A percentile compares a stretch with the other conserved stretches of the same genome.
Evolutionary conservation across 2,797 vertebrate species (phyloP).

Genomic region (Nothura maculosa): DNA sequence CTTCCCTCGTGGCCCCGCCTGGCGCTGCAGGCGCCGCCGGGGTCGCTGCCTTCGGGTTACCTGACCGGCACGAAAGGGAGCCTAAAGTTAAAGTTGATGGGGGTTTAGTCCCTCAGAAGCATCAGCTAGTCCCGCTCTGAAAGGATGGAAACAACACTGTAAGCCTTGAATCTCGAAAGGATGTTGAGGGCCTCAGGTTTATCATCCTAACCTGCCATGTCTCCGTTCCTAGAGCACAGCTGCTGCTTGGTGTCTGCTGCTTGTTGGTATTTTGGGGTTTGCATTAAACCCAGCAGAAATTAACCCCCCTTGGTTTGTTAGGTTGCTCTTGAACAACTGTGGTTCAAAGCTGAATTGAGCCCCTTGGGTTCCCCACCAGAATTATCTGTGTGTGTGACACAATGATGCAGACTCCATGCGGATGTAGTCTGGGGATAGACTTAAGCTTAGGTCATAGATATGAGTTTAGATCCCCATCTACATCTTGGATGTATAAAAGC

Average conservation of each 20-base stretch:
- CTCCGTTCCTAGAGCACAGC: rapidly evolving
- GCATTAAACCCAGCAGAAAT: background rate
- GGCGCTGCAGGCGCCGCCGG: no score
- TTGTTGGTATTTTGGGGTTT: background rate
- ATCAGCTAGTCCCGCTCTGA: rapidly evolving
- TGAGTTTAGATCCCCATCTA: rapidly evolving
- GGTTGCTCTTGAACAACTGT: rapidly evolving
- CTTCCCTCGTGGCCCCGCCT: no score
- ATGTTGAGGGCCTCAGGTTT: background rate
- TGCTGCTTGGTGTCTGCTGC: background rate
- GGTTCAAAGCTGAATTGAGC: background rate
- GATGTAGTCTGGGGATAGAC: rapidly evolving
- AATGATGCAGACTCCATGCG: rapidly evolving
- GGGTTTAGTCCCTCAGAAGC: background rate
- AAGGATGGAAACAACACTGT: background rate
- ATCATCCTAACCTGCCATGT: rapidly evolving
- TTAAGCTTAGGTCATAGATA: rapidly evolving
- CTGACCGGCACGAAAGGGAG: no score
- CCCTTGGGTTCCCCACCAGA: rapidly evolving
- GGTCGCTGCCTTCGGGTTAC: no score
- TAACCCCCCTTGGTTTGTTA: background rate
- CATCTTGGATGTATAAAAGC: background rate
- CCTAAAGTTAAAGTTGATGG: background rate
- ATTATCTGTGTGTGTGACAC: rapidly evolving
- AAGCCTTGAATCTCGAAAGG: background rate